Conservation (phyloP, 2,113 vertebrate genomes). For the Piprites chloris region DNA sequence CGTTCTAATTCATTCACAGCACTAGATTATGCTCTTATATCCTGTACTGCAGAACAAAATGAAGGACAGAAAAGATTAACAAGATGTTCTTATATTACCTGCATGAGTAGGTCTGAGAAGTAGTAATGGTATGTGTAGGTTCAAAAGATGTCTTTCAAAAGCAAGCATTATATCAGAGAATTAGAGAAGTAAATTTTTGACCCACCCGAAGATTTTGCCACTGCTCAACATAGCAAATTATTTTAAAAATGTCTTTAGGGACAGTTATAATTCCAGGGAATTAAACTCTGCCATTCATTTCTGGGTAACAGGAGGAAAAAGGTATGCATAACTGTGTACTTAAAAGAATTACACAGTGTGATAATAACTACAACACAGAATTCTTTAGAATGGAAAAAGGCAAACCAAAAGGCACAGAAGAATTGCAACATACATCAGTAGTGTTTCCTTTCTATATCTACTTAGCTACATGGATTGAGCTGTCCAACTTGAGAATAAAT, state of each 20-base stretch:
- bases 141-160: neutral
- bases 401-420: neutral
- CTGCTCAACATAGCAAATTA: neutral
- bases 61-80: constrained; percentile 25
- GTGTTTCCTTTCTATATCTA: neutral
- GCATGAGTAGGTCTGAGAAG: neutral
- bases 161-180: neutral
- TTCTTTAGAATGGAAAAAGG: neutral
- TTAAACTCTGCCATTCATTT: neutral
- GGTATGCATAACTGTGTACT: neutral
- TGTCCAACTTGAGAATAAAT: neutral
- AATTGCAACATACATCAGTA: neutral
- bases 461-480: neutral
- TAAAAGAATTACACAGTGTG: neutral
- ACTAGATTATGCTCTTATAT: neutral
- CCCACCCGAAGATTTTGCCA: neutral
- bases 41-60: neutral
- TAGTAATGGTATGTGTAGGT: neutral
- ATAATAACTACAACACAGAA: neutral
- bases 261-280: neutral
- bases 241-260: neutral
- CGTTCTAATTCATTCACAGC: neutral
- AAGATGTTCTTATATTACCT: neutral
- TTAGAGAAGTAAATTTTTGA: neutral
- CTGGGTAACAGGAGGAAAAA: neutral